These are phyloP conservation scores for Crossaster papposus DNA, from an alignment of 53 echinoderm and acorn worm genomes.

Conservation along the genomic window DNA sequence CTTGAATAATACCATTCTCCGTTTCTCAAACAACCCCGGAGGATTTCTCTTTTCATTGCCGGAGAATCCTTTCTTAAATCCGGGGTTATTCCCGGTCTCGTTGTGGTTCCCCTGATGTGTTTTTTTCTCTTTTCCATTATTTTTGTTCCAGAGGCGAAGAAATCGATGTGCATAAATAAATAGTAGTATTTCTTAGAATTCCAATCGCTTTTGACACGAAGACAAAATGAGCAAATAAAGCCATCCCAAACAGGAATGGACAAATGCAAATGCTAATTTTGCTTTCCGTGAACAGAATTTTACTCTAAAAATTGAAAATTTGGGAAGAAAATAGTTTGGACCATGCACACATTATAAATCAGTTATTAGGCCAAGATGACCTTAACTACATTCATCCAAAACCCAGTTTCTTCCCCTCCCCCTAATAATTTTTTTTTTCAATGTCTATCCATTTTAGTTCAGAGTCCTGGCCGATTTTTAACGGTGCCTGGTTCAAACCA, in stretches of 20 bases:
- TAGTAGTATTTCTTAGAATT: constrained; percentile 16
- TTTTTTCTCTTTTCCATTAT: neutral
- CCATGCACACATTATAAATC: neutral
- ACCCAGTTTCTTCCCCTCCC: constrained; percentile 26
- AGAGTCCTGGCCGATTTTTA: constrained; percentile 47
- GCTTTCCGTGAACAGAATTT: neutral
- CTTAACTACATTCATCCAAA: neutral
- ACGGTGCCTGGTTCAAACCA: neutral
- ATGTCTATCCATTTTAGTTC: neutral
- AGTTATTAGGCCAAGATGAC: constrained; percentile 38
- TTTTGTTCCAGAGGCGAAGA: neutral
- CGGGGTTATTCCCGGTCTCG: constrained; percentile 42
- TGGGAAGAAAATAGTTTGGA: neutral
- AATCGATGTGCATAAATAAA: neutral
- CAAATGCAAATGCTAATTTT: neutral
- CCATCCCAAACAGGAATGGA: neutral
- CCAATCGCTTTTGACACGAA: constrained; percentile 15
- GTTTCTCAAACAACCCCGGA: constrained; percentile 26
- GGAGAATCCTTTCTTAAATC: neutral
- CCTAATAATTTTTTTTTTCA: neutral
- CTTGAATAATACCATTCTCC: neutral
- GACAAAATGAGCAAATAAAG: neutral
- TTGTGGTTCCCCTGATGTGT: constrained; percentile 23
- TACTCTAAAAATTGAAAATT: neutral
- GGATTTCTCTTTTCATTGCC: neutral